phyloP scores from a whole-genome alignment of 1,140 invertebrate species.

The Drosophila elegans region DNA sequence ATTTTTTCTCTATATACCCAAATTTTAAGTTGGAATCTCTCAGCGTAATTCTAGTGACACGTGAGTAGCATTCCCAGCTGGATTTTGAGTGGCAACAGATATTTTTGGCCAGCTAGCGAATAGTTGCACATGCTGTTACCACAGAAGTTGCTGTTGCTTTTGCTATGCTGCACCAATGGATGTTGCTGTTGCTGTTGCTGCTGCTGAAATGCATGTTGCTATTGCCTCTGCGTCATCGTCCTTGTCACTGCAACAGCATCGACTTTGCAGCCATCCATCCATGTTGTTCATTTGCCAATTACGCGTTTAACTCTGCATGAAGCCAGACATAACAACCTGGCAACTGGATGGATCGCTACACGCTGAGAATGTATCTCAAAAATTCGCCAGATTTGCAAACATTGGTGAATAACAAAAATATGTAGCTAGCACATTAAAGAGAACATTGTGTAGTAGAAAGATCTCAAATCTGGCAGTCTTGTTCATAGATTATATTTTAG shows the following conservation, averaged over 20 bases:
- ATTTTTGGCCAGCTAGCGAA: conserved; percentile 25
- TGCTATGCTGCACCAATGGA: conserved; percentile 10
- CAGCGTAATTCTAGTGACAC: conserved; percentile 7
- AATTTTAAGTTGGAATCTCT: background rate
- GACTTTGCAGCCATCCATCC: conserved; percentile 7
- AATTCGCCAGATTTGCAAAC: background rate
- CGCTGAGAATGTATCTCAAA: background rate
- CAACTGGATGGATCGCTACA: conserved; percentile 21
- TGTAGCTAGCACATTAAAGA: too few species aligned
- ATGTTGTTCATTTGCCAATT: conserved; percentile 72
- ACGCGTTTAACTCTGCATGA: conserved; percentile 41
- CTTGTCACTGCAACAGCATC: conserved; percentile 22
- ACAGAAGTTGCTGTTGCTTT: conserved; percentile 1
- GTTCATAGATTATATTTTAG: too few species aligned
- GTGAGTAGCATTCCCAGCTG: conserved; percentile 15
- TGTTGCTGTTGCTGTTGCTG: conserved; percentile 12
- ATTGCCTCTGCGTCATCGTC: conserved; percentile 53
- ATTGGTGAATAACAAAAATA: too few species aligned
- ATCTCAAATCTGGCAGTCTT: too few species aligned
- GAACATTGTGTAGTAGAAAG: too few species aligned
- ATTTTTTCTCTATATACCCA: background rate
- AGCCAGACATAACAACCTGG: conserved; percentile 38
- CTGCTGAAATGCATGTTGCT: conserved; percentile 1
- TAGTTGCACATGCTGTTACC: conserved; percentile 10
- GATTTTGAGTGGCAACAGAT: conserved; percentile 32